These are phyloP conservation scores for Scomberomorus guttatus DNA, from an alignment of 2,797 vertebrate species.

Conservation along the genomic window DNA sequence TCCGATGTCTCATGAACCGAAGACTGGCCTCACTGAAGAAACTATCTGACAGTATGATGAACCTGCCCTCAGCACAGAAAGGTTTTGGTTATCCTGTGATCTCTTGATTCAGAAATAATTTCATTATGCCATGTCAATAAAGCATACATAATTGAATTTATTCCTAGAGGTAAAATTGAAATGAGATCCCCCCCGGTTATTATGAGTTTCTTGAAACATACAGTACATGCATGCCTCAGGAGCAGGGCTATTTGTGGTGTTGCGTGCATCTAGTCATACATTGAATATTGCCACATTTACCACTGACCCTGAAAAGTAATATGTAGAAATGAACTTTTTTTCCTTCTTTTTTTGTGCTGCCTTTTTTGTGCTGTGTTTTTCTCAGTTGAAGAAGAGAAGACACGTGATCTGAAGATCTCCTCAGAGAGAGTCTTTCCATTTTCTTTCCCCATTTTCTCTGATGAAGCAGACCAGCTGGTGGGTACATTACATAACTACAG, in stretches of 20 bases:
- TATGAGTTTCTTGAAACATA: conserved; percentile 27
- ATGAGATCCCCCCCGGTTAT: conserved; percentile 31
- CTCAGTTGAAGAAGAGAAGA: conserved; percentile 41
- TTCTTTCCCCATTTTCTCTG: conserved; percentile 63
- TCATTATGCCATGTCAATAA: conserved; percentile 20
- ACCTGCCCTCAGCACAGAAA: conserved; percentile 38
- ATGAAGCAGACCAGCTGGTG: conserved; percentile 72
- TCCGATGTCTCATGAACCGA: conserved; percentile 75
- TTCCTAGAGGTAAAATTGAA: conserved; percentile 36
- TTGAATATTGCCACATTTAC: conserved; percentile 10
- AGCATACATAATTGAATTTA: conserved; percentile 41
- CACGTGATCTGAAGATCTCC: conserved; percentile 52
- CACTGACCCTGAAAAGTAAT: conserved; percentile 5
- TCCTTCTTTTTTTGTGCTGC: neutral
- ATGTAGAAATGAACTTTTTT: neutral
- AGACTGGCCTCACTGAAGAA: conserved; percentile 74
- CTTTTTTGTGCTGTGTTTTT: conserved; percentile 1
- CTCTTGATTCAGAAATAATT: conserved; percentile 47
- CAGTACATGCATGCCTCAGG: conserved; percentile 5
- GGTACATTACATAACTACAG: conserved; percentile 37
- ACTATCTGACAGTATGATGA: conserved; percentile 43
- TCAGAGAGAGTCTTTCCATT: conserved; percentile 69
- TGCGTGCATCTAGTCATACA: conserved; percentile 26
- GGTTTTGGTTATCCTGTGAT: conserved; percentile 54
- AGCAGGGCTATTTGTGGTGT: conserved; percentile 19